Evolutionary conservation across 2,888 invertebrate genomes (phyloP).

Genomic region (Diarsia dahlii): DNA sequence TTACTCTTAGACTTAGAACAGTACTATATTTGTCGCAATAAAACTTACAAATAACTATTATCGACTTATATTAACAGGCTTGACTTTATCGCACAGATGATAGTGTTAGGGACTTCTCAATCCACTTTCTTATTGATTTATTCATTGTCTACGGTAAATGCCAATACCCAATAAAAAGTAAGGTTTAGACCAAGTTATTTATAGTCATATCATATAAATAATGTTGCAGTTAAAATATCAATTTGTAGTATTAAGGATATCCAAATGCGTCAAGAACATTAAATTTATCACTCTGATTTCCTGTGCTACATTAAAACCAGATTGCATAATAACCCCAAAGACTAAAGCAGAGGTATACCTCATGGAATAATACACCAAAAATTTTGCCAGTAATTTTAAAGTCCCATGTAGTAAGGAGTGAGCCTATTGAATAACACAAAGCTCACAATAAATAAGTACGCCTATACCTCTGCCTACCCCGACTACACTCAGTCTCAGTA

Average conservation of each 20-base stretch:
- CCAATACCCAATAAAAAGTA: too few relatives aligned
- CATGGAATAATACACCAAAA: too few relatives aligned
- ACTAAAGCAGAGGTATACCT: not conserved
- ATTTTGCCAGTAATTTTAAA: too few relatives aligned
- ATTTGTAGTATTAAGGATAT: not conserved
- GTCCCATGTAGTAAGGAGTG: too few relatives aligned
- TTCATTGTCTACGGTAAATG: not conserved
- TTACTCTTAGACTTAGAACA: not conserved
- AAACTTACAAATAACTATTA: not conserved
- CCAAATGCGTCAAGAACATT: not conserved
- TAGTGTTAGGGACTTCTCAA: not conserved
- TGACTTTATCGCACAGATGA: not conserved
- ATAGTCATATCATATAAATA: too few relatives aligned
- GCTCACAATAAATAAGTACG: not conserved
- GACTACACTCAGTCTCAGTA: conserved; percentile 1
- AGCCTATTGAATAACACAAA: not conserved
- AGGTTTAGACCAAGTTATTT: not conserved
- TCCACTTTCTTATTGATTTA: not conserved
- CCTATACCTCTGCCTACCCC: not conserved
- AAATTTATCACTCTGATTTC: too few relatives aligned
- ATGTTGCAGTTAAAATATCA: not conserved
- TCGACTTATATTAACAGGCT: not conserved
- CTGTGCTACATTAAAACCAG: too few relatives aligned
- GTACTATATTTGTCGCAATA: not conserved
- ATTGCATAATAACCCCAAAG: too few relatives aligned